Conservation (phyloP, 1,140 invertebrate species). For the Neuroterus valhalla region DNA sequence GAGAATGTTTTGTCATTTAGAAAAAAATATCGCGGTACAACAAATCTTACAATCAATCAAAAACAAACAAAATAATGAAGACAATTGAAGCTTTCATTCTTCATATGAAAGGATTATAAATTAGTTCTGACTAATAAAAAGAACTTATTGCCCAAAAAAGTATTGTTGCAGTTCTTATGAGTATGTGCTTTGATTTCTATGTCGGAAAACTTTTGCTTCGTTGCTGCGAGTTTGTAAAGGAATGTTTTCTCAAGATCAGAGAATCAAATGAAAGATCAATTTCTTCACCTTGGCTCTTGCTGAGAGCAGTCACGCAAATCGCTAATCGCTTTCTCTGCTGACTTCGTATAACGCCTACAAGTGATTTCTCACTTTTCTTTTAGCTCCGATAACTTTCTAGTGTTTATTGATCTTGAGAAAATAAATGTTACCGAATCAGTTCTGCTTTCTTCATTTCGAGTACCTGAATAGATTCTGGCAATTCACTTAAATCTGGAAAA, state of each 20-base stretch:
- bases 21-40: no score
- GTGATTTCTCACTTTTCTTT: constrained; percentile 32
- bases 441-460: constrained; percentile 9
- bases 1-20: background rate
- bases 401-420: constrained; percentile 44
- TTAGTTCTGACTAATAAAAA: no score
- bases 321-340: constrained; percentile 45
- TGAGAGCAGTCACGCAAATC: constrained; percentile 12
- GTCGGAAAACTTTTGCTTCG: background rate
- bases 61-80: no score
- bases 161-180: background rate
- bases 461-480: background rate
- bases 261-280: constrained; percentile 3
- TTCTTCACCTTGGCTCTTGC: constrained; percentile 47
- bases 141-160: background rate
- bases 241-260: background rate
- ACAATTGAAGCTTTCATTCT: no score
- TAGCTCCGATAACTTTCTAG: constrained; percentile 41
- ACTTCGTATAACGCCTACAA: constrained; percentile 25
- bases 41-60: no score
- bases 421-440: constrained; percentile 39
- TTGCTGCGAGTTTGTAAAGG: constrained; percentile 8
- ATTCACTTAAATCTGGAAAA: no score
- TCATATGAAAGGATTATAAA: no score
- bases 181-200: background rate